Percentiles rank a stretch among this genome's conserved stretches.
These are phyloP conservation scores for Emydura subglobosa DNA, from an alignment of 2,113 vertebrate genomes.

Conservation along the genomic window DNA sequence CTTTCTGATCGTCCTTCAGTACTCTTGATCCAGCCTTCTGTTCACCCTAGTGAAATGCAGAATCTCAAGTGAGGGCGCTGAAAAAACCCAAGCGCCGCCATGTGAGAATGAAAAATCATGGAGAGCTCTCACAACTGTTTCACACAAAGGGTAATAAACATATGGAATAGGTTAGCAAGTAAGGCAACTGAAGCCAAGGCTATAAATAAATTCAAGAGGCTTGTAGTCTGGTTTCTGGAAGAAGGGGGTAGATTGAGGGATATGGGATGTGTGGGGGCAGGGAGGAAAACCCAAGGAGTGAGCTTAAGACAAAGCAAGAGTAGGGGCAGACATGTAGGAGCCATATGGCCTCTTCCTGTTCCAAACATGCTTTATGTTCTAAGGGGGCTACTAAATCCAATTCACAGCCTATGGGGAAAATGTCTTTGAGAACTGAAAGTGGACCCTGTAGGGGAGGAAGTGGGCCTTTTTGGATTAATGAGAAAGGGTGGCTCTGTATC, in stretches of 20 bases:
- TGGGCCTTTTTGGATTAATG: accelerated
- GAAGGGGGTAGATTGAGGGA: not conserved
- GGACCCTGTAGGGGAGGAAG: not conserved
- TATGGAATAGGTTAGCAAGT: slow-evolving; percentile 58
- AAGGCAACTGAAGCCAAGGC: slow-evolving; percentile 44
- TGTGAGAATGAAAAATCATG: slow-evolving; percentile 36
- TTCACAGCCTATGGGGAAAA: not conserved
- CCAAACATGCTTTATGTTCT: not conserved
- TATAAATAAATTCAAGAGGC: slow-evolving; percentile 59
- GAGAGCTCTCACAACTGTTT: not conserved
- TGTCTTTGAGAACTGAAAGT: not conserved
- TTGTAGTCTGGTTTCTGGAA: slow-evolving; percentile 16
- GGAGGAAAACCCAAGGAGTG: not conserved
- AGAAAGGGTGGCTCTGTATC: accelerated
- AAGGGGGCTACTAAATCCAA: not conserved
- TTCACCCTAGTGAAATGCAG: not conserved
- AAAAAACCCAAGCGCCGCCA: not conserved
- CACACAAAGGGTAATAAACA: slow-evolving; percentile 51
- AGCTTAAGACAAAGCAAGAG: not conserved
- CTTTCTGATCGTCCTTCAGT: not conserved
- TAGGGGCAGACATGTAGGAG: not conserved
- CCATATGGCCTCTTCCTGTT: not conserved
- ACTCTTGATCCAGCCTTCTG: slow-evolving; percentile 3
- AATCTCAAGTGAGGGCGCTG: not conserved
- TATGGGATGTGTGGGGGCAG: not conserved